Conservation (phyloP, 2,113 vertebrate species). For the Hystrix cristata region DNA sequence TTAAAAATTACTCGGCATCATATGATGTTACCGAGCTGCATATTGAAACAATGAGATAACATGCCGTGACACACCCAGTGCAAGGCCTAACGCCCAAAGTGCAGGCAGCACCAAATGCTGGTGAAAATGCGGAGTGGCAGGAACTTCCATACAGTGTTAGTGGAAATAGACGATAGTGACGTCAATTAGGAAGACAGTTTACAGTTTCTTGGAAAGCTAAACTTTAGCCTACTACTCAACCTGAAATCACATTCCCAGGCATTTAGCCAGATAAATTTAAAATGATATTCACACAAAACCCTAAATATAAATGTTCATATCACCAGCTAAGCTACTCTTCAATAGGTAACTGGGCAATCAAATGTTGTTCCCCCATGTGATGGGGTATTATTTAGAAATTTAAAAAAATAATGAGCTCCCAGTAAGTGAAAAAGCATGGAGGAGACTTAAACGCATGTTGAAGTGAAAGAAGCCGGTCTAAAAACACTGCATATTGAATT, state of each 20-base stretch:
- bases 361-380: neutral
- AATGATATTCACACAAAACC: neutral
- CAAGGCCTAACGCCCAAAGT: neutral
- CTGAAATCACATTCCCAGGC: neutral
- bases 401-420: neutral
- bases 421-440: neutral
- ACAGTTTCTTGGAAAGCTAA: neutral
- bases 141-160: neutral
- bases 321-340: neutral
- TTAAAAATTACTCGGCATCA: neutral
- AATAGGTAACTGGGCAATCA: neutral
- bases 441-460: neutral
- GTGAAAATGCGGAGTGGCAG: rapidly evolving
- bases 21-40: neutral
- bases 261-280: neutral
- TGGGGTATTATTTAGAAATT: neutral
- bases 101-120: neutral
- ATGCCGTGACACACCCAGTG: neutral
- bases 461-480: neutral
- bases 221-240: neutral
- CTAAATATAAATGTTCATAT: neutral
- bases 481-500: neutral
- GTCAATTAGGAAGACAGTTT: neutral
- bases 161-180: neutral
- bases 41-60: neutral